Base-by-base conservation (phyloP, 2,797 vertebrate genomes). In the Coranthus polyacanthus region DNA sequence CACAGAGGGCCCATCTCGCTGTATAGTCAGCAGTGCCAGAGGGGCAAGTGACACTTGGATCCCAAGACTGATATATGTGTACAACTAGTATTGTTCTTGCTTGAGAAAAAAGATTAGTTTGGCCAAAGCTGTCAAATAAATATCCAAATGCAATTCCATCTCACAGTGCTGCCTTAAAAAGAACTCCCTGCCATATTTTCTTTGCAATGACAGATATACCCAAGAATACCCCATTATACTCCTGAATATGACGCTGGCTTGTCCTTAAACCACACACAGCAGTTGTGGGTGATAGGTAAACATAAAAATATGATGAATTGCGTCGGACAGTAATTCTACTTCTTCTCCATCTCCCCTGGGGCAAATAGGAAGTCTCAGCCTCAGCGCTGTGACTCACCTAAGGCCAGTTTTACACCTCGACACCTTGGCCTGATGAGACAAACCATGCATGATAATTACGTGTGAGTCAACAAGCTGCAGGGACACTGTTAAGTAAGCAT, bases 391-490 rank as follows among this genome's bases (percentile, higher is more conserved):
- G 84, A 89, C 74, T 89, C 83, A 84, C 83, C 73, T 75, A 79
- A 78, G 78, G 87, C 83, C 86, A 73, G 84, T 92, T 92, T 84
- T 83, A 89, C 87, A 92, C 86, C 85, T 88, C 58, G 21, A 81
- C 85, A 88, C 87, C 81, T 77, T 65, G 77, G 82, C 72, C 78
- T 77, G 75, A 88, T 87, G 85, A 86, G 85, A 79, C 80, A 83
- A 90, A 76, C 78, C 83, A 81, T 78, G 90, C 87, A 85, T 89
- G 84, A 89, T 88, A 88, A 91, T 90, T 75, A 66, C 12, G 74
- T 85, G 82, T 75, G 84, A 88, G 81, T 90, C 80, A 82, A 90
- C 68, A 88, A 64, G 72, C 84, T 72, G 61, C 73, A 61, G 84
- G 80, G 62, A 64, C 64, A 37, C 68, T 42, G 71, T 72, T 74